phyloP scores from a whole-genome alignment of 2,113 vertebrate genomes.

The Electrona antarctica region DNA sequence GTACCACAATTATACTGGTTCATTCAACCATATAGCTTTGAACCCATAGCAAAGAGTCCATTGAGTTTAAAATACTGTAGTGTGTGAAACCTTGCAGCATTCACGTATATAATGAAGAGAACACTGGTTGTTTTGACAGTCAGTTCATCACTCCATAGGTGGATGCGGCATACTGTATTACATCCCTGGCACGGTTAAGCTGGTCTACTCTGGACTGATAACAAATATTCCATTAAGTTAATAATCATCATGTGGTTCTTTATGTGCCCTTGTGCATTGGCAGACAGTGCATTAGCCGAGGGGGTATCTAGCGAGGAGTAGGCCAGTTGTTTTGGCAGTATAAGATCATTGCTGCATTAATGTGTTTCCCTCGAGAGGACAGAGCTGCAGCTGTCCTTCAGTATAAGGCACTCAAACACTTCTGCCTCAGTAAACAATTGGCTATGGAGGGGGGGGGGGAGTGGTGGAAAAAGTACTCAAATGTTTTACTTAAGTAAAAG shows the following conservation, averaged over 20 bases:
- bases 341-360: constrained; percentile 72
- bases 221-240: constrained; percentile 66
- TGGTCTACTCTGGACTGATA: constrained; percentile 55
- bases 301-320: constrained; percentile 17
- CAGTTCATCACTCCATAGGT: too few species aligned
- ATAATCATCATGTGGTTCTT: constrained; percentile 49
- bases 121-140: too few species aligned
- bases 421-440: constrained; percentile 68
- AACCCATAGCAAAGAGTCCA: too few species aligned
- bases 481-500: too few species aligned
- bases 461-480: too few species aligned
- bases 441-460: constrained; percentile 8
- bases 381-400: constrained; percentile 71
- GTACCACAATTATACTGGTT: too few species aligned
- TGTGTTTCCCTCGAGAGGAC: constrained; percentile 64
- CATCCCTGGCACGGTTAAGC: constrained; percentile 30
- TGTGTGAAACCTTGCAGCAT: too few species aligned
- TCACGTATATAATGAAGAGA: too few species aligned
- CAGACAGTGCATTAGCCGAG: constrained; percentile 55
- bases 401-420: constrained; percentile 72
- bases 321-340: constrained; percentile 61
- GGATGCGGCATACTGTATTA: neutral
- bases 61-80: too few species aligned
- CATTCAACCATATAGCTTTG: too few species aligned
- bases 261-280: neutral